Conservation (phyloP, 2,113 vertebrate genomes). For the Rhadina sibilatrix region DNA sequence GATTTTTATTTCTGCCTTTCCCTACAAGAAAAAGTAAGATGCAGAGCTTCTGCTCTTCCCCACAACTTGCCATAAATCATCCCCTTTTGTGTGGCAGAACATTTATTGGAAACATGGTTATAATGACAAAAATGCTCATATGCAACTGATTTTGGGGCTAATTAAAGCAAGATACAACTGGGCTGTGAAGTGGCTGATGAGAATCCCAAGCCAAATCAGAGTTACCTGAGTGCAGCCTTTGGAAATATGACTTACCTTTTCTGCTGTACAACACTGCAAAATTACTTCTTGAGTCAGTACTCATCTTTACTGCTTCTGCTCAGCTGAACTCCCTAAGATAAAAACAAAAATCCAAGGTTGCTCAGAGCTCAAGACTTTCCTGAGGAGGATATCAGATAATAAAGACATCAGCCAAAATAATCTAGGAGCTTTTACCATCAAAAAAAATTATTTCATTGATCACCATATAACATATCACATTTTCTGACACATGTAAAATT, state of each 20-base stretch:
- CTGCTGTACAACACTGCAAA: background rate
- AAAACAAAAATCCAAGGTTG: background rate
- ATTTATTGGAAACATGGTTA: background rate
- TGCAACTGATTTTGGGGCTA: background rate
- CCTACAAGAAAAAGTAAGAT: background rate
- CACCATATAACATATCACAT: background rate
- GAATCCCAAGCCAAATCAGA: background rate
- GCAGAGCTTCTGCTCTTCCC: background rate
- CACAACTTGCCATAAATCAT: background rate
- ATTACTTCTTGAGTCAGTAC: conserved; percentile 3
- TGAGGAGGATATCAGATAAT: background rate
- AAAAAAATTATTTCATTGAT: conserved; percentile 1
- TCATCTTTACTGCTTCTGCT: background rate
- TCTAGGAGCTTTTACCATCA: background rate
- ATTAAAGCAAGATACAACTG: background rate
- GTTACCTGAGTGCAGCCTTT: background rate
- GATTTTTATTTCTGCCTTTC: background rate
- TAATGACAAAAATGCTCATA: background rate
- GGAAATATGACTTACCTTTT: background rate
- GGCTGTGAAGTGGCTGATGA: background rate
- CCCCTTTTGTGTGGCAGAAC: background rate
- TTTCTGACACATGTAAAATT: background rate
- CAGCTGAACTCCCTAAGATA: background rate
- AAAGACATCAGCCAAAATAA: background rate
- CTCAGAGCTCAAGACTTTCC: background rate